Percentiles rank a stretch among this genome's conserved stretches.
Evolutionary conservation across 2,888 invertebrate genomes (phyloP).

Genomic region (Dolichomitus sp.): DNA sequence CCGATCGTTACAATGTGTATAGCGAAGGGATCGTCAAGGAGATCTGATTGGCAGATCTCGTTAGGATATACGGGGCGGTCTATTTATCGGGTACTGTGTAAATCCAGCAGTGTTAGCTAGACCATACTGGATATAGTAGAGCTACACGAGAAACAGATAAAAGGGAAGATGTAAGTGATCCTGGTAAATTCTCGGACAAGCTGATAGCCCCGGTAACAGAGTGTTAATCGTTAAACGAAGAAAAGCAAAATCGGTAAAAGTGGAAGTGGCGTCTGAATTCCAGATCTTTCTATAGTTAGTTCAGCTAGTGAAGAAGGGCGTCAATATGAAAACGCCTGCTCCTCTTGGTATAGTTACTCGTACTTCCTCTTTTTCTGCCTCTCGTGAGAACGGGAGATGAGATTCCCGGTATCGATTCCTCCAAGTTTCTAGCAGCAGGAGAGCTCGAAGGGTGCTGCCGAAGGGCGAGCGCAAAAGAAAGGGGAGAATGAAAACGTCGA

Average conservation of each 20-base stretch:
- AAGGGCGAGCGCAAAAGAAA: conserved; percentile 50
- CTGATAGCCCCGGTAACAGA: conserved; percentile 33
- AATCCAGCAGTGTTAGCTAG: conserved; percentile 2
- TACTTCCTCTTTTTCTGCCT: neutral
- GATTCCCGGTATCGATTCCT: conserved; percentile 64
- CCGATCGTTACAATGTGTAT: neutral
- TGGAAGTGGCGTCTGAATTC: conserved; percentile 18
- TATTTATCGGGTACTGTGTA: conserved; percentile 13
- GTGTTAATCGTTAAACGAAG: conserved; percentile 48
- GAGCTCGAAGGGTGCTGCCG: conserved; percentile 49
- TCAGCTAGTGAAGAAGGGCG: conserved; percentile 30
- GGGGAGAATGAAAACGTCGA: conserved; percentile 52
- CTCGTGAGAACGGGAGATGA: conserved; percentile 46
- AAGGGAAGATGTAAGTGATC: conserved; percentile 6
- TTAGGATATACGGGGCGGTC: neutral
- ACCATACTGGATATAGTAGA: neutral
- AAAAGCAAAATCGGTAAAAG: conserved; percentile 42
- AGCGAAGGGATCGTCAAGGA: neutral
- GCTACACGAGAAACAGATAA: neutral
- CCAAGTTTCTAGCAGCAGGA: conserved; percentile 50
- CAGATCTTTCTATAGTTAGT: neutral
- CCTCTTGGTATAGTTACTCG: conserved; percentile 30
- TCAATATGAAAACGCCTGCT: conserved; percentile 44
- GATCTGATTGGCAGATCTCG: neutral
- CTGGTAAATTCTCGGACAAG: conserved; percentile 27